Base-by-base conservation (phyloP, 2,888 invertebrate genomes). In the Dicranocentrus wangi region DNA sequence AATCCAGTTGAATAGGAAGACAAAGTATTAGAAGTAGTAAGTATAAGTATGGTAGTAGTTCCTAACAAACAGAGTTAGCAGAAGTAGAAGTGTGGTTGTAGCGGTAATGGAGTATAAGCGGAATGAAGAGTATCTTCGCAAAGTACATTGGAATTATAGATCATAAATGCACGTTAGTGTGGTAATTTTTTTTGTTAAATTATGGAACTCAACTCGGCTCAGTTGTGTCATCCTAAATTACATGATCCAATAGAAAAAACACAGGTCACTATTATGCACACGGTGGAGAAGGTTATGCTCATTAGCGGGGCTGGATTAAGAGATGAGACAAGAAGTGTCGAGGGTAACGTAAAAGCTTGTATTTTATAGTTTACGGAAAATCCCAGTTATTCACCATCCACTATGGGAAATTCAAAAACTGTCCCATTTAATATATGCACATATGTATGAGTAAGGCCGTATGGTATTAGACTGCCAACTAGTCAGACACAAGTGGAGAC, bases 281-380 rank as follows among this genome's bases (percentile, higher is more conserved):
- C 25, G 25, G 13, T 5, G 32, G 10, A 32, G 10, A 15, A 47
- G 47, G 47, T 47, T 47, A 47, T 3, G 3, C 47, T 8, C 5
- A 39, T 5, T 39, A 39, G 39, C 39, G 5, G 39, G 13, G 5
- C 13, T 8, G 39, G 5, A 39, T 5, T n/a, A 21, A 32, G 23
- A 51, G 51, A 51, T 55, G 27, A 58, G 27, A 70, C 28, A 66
- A 51, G 72, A 79, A 79, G 79, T 71, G 65, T 72, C 28, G 79
- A 79, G 79, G 79, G 79, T 79, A 72, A 71, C 70, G 43, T 21
- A 77, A 77, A 53, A 76, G 39, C 70, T 55, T 71, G 43, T 60
- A 58, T 58, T 61, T 19, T 19, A 19, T 19, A 53, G 23, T 53
- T 55, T 55, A 8, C 1, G 3, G 55, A 69, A 53, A 69, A 51